A percentile compares a stretch with the other conserved stretches of the same genome.
Evolutionary conservation across 2,113 vertebrate species (phyloP).

Genomic region (Struthidea cinerea): DNA sequence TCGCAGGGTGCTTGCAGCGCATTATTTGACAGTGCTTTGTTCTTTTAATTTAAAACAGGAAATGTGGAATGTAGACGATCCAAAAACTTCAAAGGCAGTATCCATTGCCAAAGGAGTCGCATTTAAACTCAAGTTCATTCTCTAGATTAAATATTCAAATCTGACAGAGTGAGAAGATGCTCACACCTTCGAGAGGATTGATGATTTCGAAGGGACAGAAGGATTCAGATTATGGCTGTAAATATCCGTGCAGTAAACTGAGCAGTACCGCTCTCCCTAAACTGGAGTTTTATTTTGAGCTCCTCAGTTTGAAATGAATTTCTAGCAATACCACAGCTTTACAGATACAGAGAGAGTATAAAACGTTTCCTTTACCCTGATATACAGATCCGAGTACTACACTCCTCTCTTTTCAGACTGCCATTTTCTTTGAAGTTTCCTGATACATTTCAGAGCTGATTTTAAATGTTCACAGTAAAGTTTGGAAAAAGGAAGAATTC

Average conservation of each 20-base stretch:
- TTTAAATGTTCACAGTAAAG: not conserved
- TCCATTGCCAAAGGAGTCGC: not conserved
- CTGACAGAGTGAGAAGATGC: slow-evolving; percentile 9
- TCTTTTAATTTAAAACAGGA: slow-evolving; percentile 22
- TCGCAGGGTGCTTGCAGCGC: not conserved
- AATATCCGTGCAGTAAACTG: not conserved
- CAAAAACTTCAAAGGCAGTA: slow-evolving; percentile 45
- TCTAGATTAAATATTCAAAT: slow-evolving; percentile 29
- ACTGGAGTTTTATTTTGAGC: not conserved
- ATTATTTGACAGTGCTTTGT: not conserved
- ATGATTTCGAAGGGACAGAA: not conserved
- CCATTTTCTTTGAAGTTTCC: not conserved
- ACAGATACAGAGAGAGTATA: not conserved
- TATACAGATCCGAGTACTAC: not conserved
- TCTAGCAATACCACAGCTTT: not conserved
- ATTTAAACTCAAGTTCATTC: slow-evolving; percentile 9
- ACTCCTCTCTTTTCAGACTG: not conserved
- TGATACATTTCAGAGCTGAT: not conserved
- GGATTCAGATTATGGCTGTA: not conserved
- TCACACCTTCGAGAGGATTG: not conserved
- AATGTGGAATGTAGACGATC: not conserved
- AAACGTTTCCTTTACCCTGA: not conserved
- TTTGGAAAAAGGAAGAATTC: not conserved
- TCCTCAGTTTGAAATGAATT: not conserved
- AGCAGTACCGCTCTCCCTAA: not conserved